These are phyloP conservation scores for Andrena fulva DNA, from an alignment of 2,888 invertebrate genomes.

Conservation along the genomic window DNA sequence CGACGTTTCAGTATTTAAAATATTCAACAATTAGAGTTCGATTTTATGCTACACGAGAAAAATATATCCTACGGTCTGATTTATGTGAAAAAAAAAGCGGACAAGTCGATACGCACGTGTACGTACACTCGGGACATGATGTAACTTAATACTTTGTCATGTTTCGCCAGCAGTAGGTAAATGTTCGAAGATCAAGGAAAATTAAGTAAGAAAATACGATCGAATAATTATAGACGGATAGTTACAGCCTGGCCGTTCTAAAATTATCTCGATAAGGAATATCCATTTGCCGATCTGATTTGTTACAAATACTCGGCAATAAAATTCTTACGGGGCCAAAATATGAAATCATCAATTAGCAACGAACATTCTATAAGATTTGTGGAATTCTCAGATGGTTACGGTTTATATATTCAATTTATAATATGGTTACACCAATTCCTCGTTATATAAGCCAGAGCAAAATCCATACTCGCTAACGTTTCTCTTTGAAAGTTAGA, in stretches of 20 bases:
- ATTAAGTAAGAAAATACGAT: conserved; percentile 32
- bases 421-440: conserved; percentile 3
- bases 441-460: conserved; percentile 2
- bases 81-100: not conserved
- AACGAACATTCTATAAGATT: not conserved
- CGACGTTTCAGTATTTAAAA: not conserved
- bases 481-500: conserved; percentile 3
- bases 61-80: not conserved
- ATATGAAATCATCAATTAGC: not conserved
- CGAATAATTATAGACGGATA: not conserved
- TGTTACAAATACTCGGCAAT: conserved; percentile 2
- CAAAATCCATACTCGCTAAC: not conserved
- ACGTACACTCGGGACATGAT: conserved; percentile 30
- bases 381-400: not conserved
- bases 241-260: not conserved
- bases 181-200: conserved; percentile 10
- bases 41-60: not conserved
- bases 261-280: not conserved
- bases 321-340: not conserved
- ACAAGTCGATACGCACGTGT: not conserved
- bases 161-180: conserved; percentile 9
- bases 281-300: not conserved
- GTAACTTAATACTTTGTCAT: conserved; percentile 44
- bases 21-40: conserved; percentile 14
- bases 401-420: not conserved